Conservation (phyloP, 1,140 invertebrate genomes). For the Aphelenchoides besseyi region DNA sequence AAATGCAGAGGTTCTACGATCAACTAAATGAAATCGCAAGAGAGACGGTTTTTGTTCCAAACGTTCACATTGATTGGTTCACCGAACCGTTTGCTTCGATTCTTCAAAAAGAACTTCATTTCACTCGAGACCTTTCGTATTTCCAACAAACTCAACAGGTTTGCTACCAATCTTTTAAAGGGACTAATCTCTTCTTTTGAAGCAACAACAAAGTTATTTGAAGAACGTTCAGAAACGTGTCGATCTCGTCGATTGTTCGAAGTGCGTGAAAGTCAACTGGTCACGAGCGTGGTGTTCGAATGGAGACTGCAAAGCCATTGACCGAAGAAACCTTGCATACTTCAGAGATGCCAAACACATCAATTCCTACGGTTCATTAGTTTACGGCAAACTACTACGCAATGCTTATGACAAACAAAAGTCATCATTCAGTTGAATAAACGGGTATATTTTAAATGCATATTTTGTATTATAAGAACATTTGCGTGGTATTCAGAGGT, state of each 20-base stretch:
- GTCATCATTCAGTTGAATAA: background rate
- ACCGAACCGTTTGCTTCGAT: background rate
- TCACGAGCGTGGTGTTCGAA: background rate
- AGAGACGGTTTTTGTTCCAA: background rate
- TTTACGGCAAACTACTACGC: background rate
- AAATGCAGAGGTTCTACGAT: background rate
- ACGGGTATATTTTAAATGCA: background rate
- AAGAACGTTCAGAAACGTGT: background rate
- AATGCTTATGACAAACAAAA: background rate
- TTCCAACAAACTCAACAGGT: background rate
- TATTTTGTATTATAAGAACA: no score
- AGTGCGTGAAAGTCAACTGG: constrained; percentile 6
- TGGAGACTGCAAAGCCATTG: background rate
- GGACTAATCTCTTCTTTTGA: background rate
- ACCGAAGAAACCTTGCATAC: background rate
- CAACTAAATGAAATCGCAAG: background rate
- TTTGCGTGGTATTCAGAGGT: no score
- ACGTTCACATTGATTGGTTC: constrained; percentile 5
- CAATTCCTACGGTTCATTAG: background rate
- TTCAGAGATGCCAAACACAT: background rate
- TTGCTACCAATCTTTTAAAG: background rate
- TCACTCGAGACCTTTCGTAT: background rate
- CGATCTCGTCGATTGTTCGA: background rate
- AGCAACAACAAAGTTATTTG: background rate
- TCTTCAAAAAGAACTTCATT: background rate